These are phyloP conservation scores for Oryzias sinensis DNA, from an alignment of 2,797 vertebrate genomes.

Conservation along the genomic window DNA sequence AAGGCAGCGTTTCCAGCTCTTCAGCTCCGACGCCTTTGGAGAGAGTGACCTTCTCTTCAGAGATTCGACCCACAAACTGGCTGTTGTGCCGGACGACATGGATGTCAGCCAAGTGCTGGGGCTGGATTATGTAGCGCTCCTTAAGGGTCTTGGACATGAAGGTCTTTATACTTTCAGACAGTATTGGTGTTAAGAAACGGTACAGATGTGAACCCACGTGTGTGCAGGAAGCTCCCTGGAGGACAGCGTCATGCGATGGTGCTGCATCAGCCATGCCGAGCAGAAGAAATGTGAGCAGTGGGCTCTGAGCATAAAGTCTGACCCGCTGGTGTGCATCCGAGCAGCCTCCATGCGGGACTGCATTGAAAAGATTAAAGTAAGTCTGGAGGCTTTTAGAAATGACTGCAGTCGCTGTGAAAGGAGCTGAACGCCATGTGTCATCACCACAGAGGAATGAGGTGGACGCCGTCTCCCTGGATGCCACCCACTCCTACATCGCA, in stretches of 20 bases:
- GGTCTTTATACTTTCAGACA: conserved; percentile 62
- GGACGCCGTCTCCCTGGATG: conserved; percentile 88
- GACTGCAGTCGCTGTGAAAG: too few relatives aligned
- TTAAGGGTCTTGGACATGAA: conserved; percentile 92
- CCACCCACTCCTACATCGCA: conserved; percentile 86
- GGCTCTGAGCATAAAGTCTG: conserved; percentile 86
- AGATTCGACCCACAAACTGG: conserved; percentile 80
- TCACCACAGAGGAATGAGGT: conserved; percentile 83
- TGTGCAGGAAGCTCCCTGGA: conserved; percentile 86
- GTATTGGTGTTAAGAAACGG: background rate
- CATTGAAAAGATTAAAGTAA: conserved; percentile 89
- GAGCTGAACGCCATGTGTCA: background rate
- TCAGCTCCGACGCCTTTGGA: conserved; percentile 79
- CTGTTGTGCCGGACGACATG: conserved; percentile 73
- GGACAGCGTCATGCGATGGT: conserved; percentile 90
- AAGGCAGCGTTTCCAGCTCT: conserved; percentile 82
- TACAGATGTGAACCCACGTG: conserved; percentile 16
- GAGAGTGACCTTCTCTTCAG: conserved; percentile 85
- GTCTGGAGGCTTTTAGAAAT: background rate
- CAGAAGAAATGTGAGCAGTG: conserved; percentile 89
- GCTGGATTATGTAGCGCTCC: conserved; percentile 88
- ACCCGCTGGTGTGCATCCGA: conserved; percentile 87
- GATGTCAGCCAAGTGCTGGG: conserved; percentile 87
- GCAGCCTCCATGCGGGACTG: conserved; percentile 84
- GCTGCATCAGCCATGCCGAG: conserved; percentile 88